These are phyloP conservation scores for Allochrocebus solatus DNA, from an alignment of 2,797 vertebrate species.

Conservation along the genomic window DNA sequence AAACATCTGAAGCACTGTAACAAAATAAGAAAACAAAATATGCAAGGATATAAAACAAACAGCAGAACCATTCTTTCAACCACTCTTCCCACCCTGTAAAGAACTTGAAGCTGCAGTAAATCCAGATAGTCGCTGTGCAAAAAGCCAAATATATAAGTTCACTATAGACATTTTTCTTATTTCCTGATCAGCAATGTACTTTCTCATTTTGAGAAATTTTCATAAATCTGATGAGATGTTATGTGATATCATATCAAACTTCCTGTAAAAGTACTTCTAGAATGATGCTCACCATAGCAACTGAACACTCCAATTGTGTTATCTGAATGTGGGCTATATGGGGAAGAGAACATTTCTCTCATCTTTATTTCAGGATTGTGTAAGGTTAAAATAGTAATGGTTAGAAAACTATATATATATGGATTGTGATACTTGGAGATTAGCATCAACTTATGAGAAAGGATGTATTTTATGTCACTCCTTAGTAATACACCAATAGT, in stretches of 20 bases:
- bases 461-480: not conserved
- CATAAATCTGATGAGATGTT: not conserved
- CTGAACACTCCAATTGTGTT: not conserved
- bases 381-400: not conserved
- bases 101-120: not conserved
- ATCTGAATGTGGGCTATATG: not conserved
- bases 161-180: not conserved
- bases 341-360: not conserved
- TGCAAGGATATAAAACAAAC: not conserved
- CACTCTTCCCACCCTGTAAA: not conserved
- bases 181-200: not conserved
- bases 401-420: not conserved
- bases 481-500: not conserved
- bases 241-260: not conserved
- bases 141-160: not conserved
- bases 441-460: not conserved
- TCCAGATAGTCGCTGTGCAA: not conserved
- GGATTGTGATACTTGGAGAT: slow-evolving; percentile 5
- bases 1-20: slow-evolving; percentile 7
- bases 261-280: not conserved
- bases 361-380: not conserved
- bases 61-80: not conserved
- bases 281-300: slow-evolving; percentile 49
- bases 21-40: slow-evolving; percentile 28
- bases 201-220: not conserved